A percentile compares a stretch with the other conserved stretches of the same genome.
These are phyloP conservation scores for Bombus consobrinus DNA, from an alignment of 1,140 invertebrate species.

Conservation along the genomic window DNA sequence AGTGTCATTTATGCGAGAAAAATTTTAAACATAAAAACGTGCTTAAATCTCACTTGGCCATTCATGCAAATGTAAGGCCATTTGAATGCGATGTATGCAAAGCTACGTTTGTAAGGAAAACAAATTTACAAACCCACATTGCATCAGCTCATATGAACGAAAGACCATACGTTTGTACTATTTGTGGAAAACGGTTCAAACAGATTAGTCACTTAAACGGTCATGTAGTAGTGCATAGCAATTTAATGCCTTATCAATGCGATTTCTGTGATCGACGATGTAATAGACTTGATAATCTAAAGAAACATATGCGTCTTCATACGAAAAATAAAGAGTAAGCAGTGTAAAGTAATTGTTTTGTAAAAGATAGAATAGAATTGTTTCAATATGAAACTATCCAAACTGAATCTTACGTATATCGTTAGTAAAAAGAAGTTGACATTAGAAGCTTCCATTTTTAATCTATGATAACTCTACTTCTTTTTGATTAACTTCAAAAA, in stretches of 20 bases:
- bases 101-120: slow-evolving; percentile 75
- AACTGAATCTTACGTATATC: not conserved
- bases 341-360: not conserved
- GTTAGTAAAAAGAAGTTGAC: not conserved
- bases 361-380: not conserved
- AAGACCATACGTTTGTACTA: slow-evolving; percentile 81
- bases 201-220: slow-evolving; percentile 76
- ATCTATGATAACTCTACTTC: not conserved
- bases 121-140: slow-evolving; percentile 76
- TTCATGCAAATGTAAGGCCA: slow-evolving; percentile 75
- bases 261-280: slow-evolving; percentile 74
- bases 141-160: slow-evolving; percentile 80
- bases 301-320: slow-evolving; percentile 76
- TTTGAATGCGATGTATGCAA: slow-evolving; percentile 78
- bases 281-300: slow-evolving; percentile 75
- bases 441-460: not conserved
- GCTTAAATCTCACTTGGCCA: slow-evolving; percentile 73
- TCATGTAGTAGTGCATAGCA: slow-evolving; percentile 76
- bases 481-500: not conserved
- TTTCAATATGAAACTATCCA: not conserved
- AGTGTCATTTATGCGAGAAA: slow-evolving; percentile 84
- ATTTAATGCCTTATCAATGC: slow-evolving; percentile 76
- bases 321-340: slow-evolving; percentile 68
- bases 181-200: slow-evolving; percentile 82
- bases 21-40: slow-evolving; percentile 80